These are phyloP conservation scores for Tetramorium alpestre DNA, from an alignment of 1,140 invertebrate genomes.

Conservation along the genomic window DNA sequence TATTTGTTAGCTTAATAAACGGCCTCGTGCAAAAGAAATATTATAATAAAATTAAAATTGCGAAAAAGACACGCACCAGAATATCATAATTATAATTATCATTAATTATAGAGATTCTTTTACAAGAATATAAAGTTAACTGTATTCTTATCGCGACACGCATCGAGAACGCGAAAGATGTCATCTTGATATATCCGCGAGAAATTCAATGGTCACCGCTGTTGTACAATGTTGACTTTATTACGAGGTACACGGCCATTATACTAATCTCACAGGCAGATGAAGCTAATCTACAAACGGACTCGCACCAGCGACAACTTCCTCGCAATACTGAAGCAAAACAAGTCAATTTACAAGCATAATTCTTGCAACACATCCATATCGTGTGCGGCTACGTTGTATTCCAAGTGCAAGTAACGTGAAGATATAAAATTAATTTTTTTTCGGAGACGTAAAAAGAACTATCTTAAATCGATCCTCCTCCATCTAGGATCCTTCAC, in stretches of 20 bases:
- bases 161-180: slow-evolving; percentile 27
- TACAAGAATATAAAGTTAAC: slow-evolving; percentile 18
- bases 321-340: background rate
- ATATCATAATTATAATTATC: background rate
- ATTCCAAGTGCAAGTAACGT: background rate
- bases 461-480: background rate
- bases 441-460: too few species aligned
- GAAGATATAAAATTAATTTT: background rate
- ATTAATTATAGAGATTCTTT: background rate
- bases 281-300: background rate
- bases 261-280: background rate
- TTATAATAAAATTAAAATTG: background rate
- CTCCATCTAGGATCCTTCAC: too few species aligned
- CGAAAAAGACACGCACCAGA: background rate
- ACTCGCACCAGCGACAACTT: background rate
- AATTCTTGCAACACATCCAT: background rate
- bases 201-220: background rate
- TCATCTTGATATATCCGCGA: background rate
- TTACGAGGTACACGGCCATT: slow-evolving; percentile 3
- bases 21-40: background rate
- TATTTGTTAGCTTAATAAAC: background rate
- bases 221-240: slow-evolving; percentile 30
- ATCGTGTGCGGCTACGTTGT: background rate
- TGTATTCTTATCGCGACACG: slow-evolving; percentile 42
- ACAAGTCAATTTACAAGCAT: background rate